Base-by-base conservation (phyloP, 1,140 invertebrate species). In the Platyscapa corneri region DNA sequence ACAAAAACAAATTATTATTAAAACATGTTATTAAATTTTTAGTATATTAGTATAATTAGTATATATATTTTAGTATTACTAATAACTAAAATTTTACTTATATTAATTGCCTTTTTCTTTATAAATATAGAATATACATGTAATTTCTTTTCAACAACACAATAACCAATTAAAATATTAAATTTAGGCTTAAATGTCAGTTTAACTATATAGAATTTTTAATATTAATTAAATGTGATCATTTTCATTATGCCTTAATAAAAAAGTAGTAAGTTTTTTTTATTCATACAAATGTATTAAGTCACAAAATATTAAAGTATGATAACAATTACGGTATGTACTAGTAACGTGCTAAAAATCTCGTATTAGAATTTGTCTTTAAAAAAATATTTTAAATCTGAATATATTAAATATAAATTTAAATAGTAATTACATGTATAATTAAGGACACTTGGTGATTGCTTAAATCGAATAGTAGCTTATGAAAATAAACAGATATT, bases 331-430 rank as follows among this genome's bases (percentile, higher is more conserved):
- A 80, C 65, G n/a, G n/a, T n/a, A n/a, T n/a, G n/a, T n/a, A n/a
- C n/a, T n/a, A n/a, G n/a, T n/a, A n/a, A n/a, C n/a, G n/a, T n/a
- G n/a, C n/a, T n/a, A 7, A 27, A 3, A 27, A 27, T 14, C 56
- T 5, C 10, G 10, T 27, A 60, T 27, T 27, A 60, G 27, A 27
- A 27, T 60, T 60, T 53, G 67, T 74, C 30, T n/a, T 82, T 82
- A 16, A 82, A 53, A 82, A 74, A 74, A 72, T 82, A 82, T 82
- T 56, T 20, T 56, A 34, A 72, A 18, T 74, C n/a, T 53, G n/a
- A 42, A 0, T 18, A 72, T 30, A 30, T 82, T 32, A 53, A 70
- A 72, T 72, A 72, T 1, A 72, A 49, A 34, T 72, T 53, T n/a
- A 82, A 53, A 34, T 74, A 0, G 67, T 53, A 53, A 7, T 0